phyloP scores from a whole-genome alignment of 2,888 invertebrate species.

The Cephus pulcher region DNA sequence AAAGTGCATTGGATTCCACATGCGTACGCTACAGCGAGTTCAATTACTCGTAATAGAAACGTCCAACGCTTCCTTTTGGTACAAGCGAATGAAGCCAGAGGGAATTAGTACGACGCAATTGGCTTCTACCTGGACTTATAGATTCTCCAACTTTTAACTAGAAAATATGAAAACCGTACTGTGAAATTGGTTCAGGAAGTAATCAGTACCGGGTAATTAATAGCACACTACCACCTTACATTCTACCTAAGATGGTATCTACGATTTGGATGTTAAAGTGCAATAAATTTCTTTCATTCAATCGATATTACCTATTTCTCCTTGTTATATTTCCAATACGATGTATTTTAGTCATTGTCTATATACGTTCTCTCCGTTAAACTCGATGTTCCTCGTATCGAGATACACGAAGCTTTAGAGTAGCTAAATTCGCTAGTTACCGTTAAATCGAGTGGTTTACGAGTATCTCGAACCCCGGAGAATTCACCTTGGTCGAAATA shows the following conservation, averaged over 20 bases:
- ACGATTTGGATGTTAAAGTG: background rate
- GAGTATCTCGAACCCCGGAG: background rate
- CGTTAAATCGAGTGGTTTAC: background rate
- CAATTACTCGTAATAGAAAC: background rate
- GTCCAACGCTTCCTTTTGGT: background rate
- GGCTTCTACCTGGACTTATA: background rate
- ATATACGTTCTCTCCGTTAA: background rate
- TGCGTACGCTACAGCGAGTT: background rate
- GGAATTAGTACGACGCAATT: background rate
- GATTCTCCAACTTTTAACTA: background rate
- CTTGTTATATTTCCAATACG: background rate
- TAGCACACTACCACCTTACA: background rate
- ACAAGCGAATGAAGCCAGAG: background rate
- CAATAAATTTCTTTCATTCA: background rate
- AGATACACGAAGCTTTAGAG: background rate
- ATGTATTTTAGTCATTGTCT: background rate
- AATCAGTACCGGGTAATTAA: background rate
- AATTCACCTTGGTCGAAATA: background rate
- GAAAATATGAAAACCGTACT: background rate
- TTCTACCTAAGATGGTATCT: background rate
- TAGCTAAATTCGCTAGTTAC: background rate
- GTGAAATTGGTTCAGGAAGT: background rate
- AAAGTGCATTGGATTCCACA: background rate
- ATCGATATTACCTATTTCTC: background rate
- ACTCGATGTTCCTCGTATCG: background rate